Conservation (phyloP, 2,113 vertebrate genomes). For the Blennius ocellaris region DNA sequence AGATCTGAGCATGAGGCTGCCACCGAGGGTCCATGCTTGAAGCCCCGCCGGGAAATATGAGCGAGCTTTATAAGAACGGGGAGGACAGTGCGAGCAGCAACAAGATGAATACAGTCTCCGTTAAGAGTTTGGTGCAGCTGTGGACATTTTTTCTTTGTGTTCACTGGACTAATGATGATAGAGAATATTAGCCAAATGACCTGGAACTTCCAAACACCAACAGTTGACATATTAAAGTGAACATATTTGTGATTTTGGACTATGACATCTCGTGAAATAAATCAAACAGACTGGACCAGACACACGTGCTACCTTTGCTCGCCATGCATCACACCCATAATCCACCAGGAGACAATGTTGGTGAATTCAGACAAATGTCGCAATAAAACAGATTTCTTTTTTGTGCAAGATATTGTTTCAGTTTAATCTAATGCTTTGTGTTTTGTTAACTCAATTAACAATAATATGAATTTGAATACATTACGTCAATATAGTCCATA, state of each 20-base stretch:
- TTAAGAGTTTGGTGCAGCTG: not conserved
- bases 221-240: not conserved
- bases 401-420: too few relatives aligned
- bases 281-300: too few relatives aligned
- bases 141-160: not conserved
- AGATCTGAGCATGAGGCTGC: constrained; percentile 46
- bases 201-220: not conserved
- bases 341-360: too few relatives aligned
- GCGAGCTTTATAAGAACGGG: constrained; percentile 23
- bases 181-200: not conserved
- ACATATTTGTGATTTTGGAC: not conserved
- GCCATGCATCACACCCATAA: too few relatives aligned
- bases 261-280: too few relatives aligned
- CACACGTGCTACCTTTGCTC: too few relatives aligned
- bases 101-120: not conserved
- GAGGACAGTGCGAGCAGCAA: constrained; percentile 7
- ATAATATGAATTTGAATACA: too few relatives aligned
- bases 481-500: too few relatives aligned
- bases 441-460: too few relatives aligned
- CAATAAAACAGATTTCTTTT: too few relatives aligned
- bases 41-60: not conserved
- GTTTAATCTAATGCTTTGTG: too few relatives aligned
- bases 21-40: constrained; percentile 36
- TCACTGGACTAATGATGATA: not conserved
- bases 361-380: too few relatives aligned